These are phyloP conservation scores for Chelonus insularis DNA, from an alignment of 1,140 invertebrate genomes.

Conservation along the genomic window DNA sequence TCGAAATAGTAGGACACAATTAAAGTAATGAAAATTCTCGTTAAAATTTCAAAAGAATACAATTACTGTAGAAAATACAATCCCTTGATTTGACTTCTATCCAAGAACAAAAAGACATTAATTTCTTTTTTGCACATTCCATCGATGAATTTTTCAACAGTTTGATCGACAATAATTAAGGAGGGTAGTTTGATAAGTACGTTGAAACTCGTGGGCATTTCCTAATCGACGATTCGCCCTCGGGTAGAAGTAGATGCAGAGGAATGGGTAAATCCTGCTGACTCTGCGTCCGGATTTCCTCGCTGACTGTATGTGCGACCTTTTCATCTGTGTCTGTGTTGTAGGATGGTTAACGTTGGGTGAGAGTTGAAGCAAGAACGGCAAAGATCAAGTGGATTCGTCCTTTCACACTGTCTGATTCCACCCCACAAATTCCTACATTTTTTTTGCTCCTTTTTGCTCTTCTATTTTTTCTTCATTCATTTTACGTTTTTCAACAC, in stretches of 20 bases:
- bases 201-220: conserved; percentile 21
- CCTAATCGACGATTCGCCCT: conserved; percentile 22
- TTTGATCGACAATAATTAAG: conserved; percentile 31
- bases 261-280: conserved; percentile 29
- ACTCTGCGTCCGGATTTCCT: conserved; percentile 31
- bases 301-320: conserved; percentile 11
- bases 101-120: too few species aligned
- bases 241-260: conserved; percentile 15
- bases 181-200: conserved; percentile 19
- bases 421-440: conserved; percentile 1
- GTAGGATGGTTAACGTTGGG: neutral
- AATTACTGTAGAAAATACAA: too few species aligned
- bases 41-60: too few species aligned
- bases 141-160: neutral
- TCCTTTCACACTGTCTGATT: conserved; percentile 19
- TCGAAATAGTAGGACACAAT: too few species aligned
- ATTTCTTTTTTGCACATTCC: too few species aligned
- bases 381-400: conserved; percentile 22
- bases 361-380: conserved; percentile 15
- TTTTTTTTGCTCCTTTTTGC: conserved; percentile 3
- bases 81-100: too few species aligned
- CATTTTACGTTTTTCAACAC: too few species aligned
- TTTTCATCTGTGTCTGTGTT: neutral
- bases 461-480: too few species aligned
- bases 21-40: too few species aligned